phyloP scores from a whole-genome alignment of 2,797 vertebrate species.

The Tragopan temminckii region DNA sequence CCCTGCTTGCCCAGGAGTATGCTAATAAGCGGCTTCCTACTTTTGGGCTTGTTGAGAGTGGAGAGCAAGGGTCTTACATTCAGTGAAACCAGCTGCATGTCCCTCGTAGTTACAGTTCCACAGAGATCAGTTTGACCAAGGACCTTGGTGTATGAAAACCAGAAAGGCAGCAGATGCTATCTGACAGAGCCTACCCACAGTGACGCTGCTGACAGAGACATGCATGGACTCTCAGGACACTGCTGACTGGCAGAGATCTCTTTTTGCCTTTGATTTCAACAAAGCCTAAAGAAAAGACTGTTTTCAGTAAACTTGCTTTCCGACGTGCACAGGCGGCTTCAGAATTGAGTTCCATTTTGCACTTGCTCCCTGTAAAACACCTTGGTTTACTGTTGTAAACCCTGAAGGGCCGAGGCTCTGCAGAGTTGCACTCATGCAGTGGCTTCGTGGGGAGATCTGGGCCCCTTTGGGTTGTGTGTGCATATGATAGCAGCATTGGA shows the following conservation, averaged over 20 bases:
- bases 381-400: neutral
- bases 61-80: neutral
- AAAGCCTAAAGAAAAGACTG: neutral
- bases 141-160: neutral
- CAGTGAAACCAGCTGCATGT: neutral
- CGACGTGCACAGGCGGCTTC: neutral
- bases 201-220: neutral
- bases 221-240: rapidly evolving
- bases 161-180: neutral
- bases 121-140: neutral
- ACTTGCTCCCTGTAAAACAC: neutral
- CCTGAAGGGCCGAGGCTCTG: neutral
- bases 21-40: neutral
- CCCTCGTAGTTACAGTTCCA: neutral
- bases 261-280: neutral
- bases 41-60: neutral
- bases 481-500: neutral
- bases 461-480: neutral
- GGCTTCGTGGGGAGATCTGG: neutral
- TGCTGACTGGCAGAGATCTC: neutral
- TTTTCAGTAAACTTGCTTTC: neutral
- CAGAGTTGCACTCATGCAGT: neutral
- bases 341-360: neutral
- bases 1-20: neutral
- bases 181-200: neutral